Percentiles rank a stretch among this genome's conserved stretches.
These are phyloP conservation scores for Eueides isabella DNA, from an alignment of 1,140 invertebrate species.

Conservation along the genomic window DNA sequence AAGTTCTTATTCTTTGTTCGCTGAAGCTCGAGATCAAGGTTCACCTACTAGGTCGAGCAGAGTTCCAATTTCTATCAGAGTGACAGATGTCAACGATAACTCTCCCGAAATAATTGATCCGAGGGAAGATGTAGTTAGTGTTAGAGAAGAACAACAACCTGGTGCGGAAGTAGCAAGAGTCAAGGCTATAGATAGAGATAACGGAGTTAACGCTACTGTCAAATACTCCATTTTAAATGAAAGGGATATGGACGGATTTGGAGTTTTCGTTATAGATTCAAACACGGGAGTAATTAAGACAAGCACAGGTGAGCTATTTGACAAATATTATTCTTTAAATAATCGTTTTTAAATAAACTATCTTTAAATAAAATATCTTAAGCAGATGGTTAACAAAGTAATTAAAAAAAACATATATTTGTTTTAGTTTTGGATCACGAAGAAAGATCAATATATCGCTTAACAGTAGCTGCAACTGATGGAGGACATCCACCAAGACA, in stretches of 20 bases:
- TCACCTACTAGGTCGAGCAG: conserved; percentile 88
- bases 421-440: conserved; percentile 92
- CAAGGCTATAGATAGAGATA: conserved; percentile 92
- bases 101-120: conserved; percentile 93
- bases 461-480: conserved; percentile 94
- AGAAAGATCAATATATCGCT: conserved; percentile 91
- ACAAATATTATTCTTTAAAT: not conserved
- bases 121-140: conserved; percentile 92
- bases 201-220: conserved; percentile 93
- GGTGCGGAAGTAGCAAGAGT: conserved; percentile 93
- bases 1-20: conserved; percentile 89
- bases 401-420: not conserved
- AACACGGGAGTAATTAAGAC: conserved; percentile 94
- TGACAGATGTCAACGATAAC: conserved; percentile 96
- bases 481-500: conserved; percentile 91
- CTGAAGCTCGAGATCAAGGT: conserved; percentile 94
- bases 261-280: conserved; percentile 93
- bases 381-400: not conserved
- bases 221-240: conserved; percentile 93
- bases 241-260: conserved; percentile 91
- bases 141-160: conserved; percentile 93
- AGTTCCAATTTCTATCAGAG: conserved; percentile 88
- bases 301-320: conserved; percentile 81
- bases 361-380: not conserved
- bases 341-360: not conserved